Evolutionary conservation across 2,113 vertebrate genomes (phyloP).

Genomic region (Coracopsis vasa): DNA sequence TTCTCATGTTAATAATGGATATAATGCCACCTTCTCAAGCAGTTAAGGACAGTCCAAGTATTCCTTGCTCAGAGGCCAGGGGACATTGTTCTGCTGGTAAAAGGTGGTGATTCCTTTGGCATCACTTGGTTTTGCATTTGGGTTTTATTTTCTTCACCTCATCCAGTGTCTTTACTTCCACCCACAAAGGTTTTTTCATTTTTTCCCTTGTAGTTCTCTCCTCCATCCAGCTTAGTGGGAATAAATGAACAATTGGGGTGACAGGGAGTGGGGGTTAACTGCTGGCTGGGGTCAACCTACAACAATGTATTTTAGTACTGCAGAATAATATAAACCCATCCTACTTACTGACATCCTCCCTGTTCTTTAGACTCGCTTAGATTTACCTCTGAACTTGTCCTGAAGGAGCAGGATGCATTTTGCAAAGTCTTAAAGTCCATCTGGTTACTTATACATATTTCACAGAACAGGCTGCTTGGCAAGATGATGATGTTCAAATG

Average conservation of each 20-base stretch:
- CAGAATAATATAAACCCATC: not conserved
- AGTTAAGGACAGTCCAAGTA: not conserved
- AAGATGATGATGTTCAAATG: not conserved
- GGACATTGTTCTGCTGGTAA: not conserved
- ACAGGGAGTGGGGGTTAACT: not conserved
- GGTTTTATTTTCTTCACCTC: not conserved
- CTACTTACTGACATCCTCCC: not conserved
- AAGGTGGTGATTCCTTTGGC: not conserved
- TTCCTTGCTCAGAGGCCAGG: rapidly evolving
- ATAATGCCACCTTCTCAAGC: not conserved
- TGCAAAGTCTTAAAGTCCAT: not conserved
- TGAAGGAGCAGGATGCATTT: not conserved
- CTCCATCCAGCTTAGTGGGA: no score
- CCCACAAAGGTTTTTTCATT: not conserved
- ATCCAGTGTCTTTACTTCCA: not conserved
- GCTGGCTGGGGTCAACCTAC: not conserved
- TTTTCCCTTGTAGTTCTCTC: not conserved
- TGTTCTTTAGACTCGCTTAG: not conserved
- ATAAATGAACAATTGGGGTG: not conserved
- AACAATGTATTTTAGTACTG: not conserved
- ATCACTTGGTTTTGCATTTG: not conserved
- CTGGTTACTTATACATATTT: not conserved
- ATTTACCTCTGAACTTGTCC: not conserved
- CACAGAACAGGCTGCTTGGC: not conserved
- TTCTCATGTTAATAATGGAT: not conserved